Base-by-base conservation (phyloP, 2,797 vertebrate genomes). In the Sebastes vulpes region DNA sequence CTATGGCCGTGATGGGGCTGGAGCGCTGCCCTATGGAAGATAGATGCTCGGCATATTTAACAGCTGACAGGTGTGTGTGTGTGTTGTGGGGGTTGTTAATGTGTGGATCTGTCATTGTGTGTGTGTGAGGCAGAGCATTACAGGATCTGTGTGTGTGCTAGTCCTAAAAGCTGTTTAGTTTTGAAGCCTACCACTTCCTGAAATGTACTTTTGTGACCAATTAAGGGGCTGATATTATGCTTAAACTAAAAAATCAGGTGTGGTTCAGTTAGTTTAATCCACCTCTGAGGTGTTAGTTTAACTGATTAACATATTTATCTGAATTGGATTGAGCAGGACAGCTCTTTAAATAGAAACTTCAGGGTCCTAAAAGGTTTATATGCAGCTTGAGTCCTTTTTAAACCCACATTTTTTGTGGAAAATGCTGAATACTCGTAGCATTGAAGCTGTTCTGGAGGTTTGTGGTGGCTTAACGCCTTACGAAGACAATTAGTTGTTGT, bases 31-130 rank as follows among this genome's bases (percentile, higher is more conserved):
- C 76, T 77, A 59, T 81, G 75, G 58, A 71, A 57, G 72, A 83
- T 20, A 81, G 75, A 86, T 52, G 65, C 26, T 85, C 57, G 42
- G 29, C 48, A 78, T 81, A 71, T 82, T 80, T 65, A 82, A 78
- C 69, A 83, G 81, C 84, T 82, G 76, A 82, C 79, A 85, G 86
- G 60, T 84, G 85, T 83, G 72, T 84, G 85, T 80, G 60, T 68
- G 48, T 16, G 32, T 4, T 56, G 65, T 0, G 5, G 42, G 3
- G 16, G 42, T 48, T 48, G 46, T 48, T 48, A 42, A 42, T 48
- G 71, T 78, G 71, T 75, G 68, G 6, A 25, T 77, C 25, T 26
- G 29, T 64, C 5, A 10, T 18, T 78, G 56, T 25, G 9, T 31
- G 18, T 60, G 31, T 35, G 56, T 67, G 0, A 25, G 26, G 14